phyloP scores from a whole-genome alignment of 1,140 invertebrate species.

The Tetragonula clypearis region DNA sequence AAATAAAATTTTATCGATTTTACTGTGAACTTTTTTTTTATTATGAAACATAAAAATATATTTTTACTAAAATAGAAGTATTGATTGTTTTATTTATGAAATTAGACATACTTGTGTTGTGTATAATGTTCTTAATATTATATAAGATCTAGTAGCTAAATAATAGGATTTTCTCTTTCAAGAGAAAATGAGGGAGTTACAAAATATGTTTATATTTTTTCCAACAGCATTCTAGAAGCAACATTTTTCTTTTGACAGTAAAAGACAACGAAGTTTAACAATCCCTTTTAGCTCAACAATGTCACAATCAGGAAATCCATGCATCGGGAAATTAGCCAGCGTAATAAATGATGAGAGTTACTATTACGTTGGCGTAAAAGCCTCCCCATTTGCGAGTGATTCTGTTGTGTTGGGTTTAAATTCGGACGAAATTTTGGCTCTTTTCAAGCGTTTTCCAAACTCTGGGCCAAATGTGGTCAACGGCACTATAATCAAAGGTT shows the following conservation, averaged over 20 bases:
- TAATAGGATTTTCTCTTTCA: slow-evolving; percentile 1
- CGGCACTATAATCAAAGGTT: slow-evolving; percentile 86
- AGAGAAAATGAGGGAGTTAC: not conserved
- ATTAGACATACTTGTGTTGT: not conserved
- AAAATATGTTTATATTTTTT: slow-evolving; percentile 3
- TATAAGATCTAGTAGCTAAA: not conserved
- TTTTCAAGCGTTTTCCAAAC: slow-evolving; percentile 86
- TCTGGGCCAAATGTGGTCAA: slow-evolving; percentile 85
- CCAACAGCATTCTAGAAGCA: slow-evolving; percentile 4
- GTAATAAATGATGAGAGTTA: slow-evolving; percentile 74
- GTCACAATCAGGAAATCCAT: slow-evolving; percentile 52
- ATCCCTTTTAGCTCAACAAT: slow-evolving; percentile 54
- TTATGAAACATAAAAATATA: not conserved
- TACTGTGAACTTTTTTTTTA: not conserved
- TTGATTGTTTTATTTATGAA: not conserved
- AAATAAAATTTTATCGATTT: not conserved
- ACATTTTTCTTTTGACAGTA: slow-evolving; percentile 75
- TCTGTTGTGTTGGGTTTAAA: slow-evolving; percentile 89
- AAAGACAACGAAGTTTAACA: slow-evolving; percentile 75
- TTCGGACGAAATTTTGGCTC: slow-evolving; percentile 85
- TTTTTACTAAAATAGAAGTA: not conserved
- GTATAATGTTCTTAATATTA: not conserved
- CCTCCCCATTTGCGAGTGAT: slow-evolving; percentile 87
- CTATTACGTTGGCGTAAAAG: slow-evolving; percentile 89
- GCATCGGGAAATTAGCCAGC: slow-evolving; percentile 71